A percentile compares a stretch with the other conserved stretches of the same genome.
Evolutionary conservation across 2,113 vertebrate genomes (phyloP).

Genomic region (Phycodurus eques): DNA sequence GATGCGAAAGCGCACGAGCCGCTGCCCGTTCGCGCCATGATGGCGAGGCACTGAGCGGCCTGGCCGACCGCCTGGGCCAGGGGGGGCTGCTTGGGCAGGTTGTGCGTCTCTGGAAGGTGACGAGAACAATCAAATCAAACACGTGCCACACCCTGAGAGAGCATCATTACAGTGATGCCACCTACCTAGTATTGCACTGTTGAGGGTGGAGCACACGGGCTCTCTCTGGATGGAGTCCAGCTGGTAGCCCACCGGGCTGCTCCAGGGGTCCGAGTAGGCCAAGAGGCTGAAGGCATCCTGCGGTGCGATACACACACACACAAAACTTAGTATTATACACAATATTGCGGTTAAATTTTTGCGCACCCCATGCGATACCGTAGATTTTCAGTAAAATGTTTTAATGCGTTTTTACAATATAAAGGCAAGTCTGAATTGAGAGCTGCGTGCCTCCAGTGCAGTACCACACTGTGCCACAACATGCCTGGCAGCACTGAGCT

Average conservation of each 20-base stretch:
- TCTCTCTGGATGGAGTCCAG: constrained; percentile 96
- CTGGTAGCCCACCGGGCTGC: constrained; percentile 95
- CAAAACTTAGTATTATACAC: not conserved
- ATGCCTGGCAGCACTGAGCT: too few relatives aligned
- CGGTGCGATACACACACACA: not conserved
- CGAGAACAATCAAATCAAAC: not conserved
- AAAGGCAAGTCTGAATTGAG: too few relatives aligned
- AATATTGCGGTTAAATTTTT: too few relatives aligned
- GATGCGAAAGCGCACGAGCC: constrained; percentile 96
- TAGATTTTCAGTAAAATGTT: too few relatives aligned
- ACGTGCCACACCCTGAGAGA: too few relatives aligned
- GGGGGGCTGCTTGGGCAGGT: constrained; percentile 98
- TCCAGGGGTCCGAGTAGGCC: constrained; percentile 97
- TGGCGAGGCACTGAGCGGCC: constrained; percentile 91
- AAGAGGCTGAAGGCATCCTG: constrained; percentile 97
- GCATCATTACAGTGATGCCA: not conserved
- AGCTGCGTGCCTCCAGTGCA: too few relatives aligned
- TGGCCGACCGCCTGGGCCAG: constrained; percentile 94
- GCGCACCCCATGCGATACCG: too few relatives aligned
- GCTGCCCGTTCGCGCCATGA: constrained; percentile 95
- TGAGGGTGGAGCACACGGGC: constrained; percentile 96
- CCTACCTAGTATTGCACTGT: constrained; percentile 98
- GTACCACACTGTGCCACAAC: too few relatives aligned
- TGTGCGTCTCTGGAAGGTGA: constrained; percentile 85
- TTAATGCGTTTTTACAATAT: too few relatives aligned